phyloP scores from a whole-genome alignment of 2,797 vertebrate species.

The Glyptemys insculpta region DNA sequence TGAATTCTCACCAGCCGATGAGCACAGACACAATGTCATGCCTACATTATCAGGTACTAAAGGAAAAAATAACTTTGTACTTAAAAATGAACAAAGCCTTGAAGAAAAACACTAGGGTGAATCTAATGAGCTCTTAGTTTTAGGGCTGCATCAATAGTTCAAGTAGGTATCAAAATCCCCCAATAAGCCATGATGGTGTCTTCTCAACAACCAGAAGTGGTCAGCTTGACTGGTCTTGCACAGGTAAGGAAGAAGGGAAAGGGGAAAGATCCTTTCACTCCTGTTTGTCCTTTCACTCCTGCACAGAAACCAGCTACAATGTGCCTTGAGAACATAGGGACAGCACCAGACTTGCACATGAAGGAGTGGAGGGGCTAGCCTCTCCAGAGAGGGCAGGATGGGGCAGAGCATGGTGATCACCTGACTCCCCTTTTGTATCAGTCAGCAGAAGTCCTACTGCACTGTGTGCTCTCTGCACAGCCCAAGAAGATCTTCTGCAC shows the following conservation, averaged over 20 bases:
- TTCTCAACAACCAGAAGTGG: neutral
- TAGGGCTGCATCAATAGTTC: neutral
- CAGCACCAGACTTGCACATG: neutral
- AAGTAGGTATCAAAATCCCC: neutral
- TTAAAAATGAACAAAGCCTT: too few species aligned
- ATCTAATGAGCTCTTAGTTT: neutral
- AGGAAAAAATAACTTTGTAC: too few species aligned
- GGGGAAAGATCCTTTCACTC: neutral
- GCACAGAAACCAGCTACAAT: neutral
- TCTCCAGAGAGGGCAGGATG: neutral
- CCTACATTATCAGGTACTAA: too few species aligned
- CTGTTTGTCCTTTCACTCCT: neutral
- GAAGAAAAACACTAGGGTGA: neutral
- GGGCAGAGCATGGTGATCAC: neutral
- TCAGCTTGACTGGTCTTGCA: neutral
- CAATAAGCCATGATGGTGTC: neutral
- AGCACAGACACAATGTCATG: too few species aligned
- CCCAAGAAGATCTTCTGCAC: neutral
- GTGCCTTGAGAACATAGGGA: neutral
- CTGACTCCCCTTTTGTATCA: neutral
- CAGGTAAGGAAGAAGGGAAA: neutral
- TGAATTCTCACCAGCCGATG: too few species aligned
- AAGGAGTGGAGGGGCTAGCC: fast-evolving
- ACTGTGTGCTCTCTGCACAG: neutral
- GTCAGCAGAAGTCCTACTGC: neutral